These are phyloP conservation scores for Dermochelys coriacea DNA, from an alignment of 2,797 vertebrate species.

Conservation along the genomic window DNA sequence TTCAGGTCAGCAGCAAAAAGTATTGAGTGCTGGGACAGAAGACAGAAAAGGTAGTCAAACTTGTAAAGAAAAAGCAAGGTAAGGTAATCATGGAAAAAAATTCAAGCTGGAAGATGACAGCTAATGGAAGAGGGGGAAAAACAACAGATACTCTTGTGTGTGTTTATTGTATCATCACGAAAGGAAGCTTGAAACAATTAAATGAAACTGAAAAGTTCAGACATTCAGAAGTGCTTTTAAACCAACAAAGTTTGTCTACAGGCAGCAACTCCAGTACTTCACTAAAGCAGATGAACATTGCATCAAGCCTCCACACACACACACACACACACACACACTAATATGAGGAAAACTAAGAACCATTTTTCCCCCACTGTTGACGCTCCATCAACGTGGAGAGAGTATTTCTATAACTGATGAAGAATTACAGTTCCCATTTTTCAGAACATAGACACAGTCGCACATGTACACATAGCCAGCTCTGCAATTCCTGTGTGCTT, in stretches of 20 bases:
- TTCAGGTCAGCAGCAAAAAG: neutral
- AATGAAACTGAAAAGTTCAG: no score
- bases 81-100: neutral
- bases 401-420: neutral
- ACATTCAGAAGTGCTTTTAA: no score
- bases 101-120: neutral
- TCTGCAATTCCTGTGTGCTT: neutral
- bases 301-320: neutral
- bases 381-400: neutral
- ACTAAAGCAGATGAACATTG: neutral
- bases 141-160: no score
- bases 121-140: neutral
- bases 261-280: neutral
- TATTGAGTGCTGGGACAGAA: neutral
- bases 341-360: neutral
- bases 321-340: neutral
- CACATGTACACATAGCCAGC: neutral
- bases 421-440: neutral
- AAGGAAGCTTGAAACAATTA: no score
- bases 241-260: no score
- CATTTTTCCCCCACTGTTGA: accelerated
- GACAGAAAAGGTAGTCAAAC: neutral
- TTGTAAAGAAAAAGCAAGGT: neutral
- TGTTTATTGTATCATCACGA: no score
- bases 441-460: neutral